A percentile compares a stretch with the other conserved stretches of the same genome.
Conservation (phyloP, 2,797 vertebrate genomes). For the Phalanger gymnotis region DNA sequence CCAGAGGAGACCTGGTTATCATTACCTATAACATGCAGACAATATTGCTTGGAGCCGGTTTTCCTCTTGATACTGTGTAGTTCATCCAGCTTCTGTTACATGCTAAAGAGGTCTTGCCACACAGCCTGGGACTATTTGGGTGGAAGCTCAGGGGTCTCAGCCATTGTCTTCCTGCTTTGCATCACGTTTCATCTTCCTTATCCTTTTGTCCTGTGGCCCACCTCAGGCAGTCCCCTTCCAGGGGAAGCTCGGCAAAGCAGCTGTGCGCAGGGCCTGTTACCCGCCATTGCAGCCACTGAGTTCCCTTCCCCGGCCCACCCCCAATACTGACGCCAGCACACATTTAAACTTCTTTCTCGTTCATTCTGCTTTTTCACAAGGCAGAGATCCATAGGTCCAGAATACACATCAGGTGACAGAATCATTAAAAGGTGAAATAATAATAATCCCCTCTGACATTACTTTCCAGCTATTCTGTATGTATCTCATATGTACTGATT, state of each 20-base stretch:
- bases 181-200: conserved; percentile 92
- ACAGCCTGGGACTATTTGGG: conserved; percentile 85
- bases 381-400: conserved; percentile 91
- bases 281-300: conserved; percentile 89
- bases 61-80: conserved; percentile 90
- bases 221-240: conserved; percentile 86
- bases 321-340: conserved; percentile 82
- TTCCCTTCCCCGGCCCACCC: conserved; percentile 71
- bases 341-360: conserved; percentile 90
- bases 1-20: conserved; percentile 87
- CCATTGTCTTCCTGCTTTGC: conserved; percentile 91
- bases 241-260: conserved; percentile 92
- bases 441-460: conserved; percentile 35
- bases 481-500: not conserved
- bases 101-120: conserved; percentile 91
- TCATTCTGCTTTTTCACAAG: conserved; percentile 89
- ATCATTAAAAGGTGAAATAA: conserved; percentile 81
- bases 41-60: conserved; percentile 83
- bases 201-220: conserved; percentile 89
- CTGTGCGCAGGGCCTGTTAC: conserved; percentile 91
- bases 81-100: conserved; percentile 90
- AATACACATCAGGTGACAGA: conserved; percentile 88
- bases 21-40: conserved; percentile 85
- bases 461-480: not conserved
- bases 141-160: conserved; percentile 88